Conservation (phyloP, 2,797 vertebrate genomes). For the Argyrosomus regius region DNA sequence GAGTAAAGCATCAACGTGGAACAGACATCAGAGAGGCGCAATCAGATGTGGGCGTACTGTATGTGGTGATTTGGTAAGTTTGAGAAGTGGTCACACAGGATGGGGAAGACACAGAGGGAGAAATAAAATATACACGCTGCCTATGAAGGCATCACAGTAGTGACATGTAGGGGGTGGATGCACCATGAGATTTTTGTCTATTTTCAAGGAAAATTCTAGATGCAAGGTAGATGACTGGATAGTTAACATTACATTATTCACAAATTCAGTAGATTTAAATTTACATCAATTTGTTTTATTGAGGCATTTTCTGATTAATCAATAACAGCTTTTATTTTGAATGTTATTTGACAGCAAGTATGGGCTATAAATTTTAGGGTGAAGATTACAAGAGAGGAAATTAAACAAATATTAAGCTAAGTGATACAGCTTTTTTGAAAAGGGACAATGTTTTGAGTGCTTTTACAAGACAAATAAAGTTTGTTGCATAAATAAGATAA, state of each 20-base stretch:
- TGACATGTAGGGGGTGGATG: not conserved
- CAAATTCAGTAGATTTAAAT: not conserved
- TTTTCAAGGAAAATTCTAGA: not conserved
- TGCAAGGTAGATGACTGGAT: not conserved
- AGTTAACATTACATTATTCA: not conserved
- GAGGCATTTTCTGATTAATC: not conserved
- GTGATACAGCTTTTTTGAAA: not conserved
- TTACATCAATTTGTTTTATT: not conserved
- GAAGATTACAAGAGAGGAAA: not conserved
- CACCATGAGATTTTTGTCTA: not conserved
- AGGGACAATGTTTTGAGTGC: not conserved
- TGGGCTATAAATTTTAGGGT: not conserved
- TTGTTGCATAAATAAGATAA: not conserved
- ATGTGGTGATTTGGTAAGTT: constrained; percentile 1
- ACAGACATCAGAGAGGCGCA: not conserved
- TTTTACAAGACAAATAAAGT: not conserved
- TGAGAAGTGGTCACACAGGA: not conserved
- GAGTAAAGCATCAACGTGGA: not conserved
- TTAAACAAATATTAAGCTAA: not conserved
- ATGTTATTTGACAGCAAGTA: not conserved
- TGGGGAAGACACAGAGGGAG: not conserved
- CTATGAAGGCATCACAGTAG: no score
- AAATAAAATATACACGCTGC: not conserved
- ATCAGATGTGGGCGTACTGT: not conserved
- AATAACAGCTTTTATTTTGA: not conserved